Conservation (phyloP, 2,113 vertebrate genomes). For the Psettodes erumei region DNA sequence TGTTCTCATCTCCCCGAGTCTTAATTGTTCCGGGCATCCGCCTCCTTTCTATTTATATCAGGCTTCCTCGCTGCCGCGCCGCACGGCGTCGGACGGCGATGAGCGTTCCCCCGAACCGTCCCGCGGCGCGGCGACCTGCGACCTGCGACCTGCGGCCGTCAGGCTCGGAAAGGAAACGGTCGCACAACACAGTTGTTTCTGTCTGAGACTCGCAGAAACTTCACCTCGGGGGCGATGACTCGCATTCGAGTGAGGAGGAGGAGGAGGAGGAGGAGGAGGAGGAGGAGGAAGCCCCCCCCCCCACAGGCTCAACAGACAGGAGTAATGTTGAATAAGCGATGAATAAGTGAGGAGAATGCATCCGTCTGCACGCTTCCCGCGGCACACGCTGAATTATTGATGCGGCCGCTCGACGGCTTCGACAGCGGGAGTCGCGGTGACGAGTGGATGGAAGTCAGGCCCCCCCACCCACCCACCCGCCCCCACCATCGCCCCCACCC, state of each 20-base stretch:
- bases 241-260: neutral
- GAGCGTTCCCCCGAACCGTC: too few species aligned
- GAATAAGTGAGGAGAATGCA: slow-evolving; percentile 52
- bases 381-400: slow-evolving; percentile 49
- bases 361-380: slow-evolving; percentile 19
- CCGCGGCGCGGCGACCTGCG: too few species aligned
- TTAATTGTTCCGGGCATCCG: too few species aligned
- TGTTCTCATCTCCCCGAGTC: too few species aligned
- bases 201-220: too few species aligned
- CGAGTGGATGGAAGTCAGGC: slow-evolving; percentile 5
- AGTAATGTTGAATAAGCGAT: slow-evolving; percentile 34
- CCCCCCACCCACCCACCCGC: neutral
- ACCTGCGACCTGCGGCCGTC: too few species aligned
- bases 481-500: slow-evolving; percentile 3
- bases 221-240: too few species aligned
- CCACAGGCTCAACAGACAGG: slow-evolving; percentile 9
- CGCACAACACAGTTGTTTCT: too few species aligned
- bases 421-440: neutral
- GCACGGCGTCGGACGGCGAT: too few species aligned
- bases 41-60: too few species aligned
- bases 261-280: neutral
- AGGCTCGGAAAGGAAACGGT: too few species aligned
- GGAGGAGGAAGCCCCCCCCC: neutral
- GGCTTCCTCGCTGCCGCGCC: too few species aligned
- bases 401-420: slow-evolving; percentile 23